Evolutionary conservation across 2,113 vertebrate genomes (phyloP).

Genomic region (Aspidoscelis tigris): DNA sequence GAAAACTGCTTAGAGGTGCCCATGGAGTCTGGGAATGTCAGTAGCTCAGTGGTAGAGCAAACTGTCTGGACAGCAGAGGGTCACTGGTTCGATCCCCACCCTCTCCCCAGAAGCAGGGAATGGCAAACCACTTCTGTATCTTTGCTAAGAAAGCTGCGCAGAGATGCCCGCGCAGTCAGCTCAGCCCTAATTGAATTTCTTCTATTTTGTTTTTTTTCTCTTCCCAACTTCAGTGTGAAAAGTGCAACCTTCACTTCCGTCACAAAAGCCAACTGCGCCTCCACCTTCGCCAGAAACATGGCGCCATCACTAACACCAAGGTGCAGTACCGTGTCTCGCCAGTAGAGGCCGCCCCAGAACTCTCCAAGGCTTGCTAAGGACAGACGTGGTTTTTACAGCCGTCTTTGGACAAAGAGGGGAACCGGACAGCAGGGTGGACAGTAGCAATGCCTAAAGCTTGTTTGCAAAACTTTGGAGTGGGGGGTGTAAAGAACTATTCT

Average conservation of each 20-base stretch:
- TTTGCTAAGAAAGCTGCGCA: too few species aligned
- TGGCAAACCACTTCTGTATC: too few species aligned
- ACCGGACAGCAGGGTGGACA: constrained; percentile 7
- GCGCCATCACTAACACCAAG: constrained; percentile 99
- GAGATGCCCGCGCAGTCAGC: too few species aligned
- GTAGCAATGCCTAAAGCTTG: constrained; percentile 73
- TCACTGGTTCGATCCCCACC: too few species aligned
- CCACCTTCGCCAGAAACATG: constrained; percentile 97
- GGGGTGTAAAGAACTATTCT: background rate
- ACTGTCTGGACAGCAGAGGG: too few species aligned
- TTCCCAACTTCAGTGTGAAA: constrained; percentile 88
- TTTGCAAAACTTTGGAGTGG: constrained; percentile 71
- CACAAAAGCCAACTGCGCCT: constrained; percentile 98
- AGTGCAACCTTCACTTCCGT: constrained; percentile 99
- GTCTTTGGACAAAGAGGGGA: constrained; percentile 12
- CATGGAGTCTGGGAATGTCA: too few species aligned
- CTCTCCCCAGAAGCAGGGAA: too few species aligned
- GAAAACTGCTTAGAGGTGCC: too few species aligned
- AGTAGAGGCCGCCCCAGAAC: constrained; percentile 83
- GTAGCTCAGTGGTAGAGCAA: too few species aligned
- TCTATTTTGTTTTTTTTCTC: background rate
- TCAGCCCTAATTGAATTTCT: too few species aligned
- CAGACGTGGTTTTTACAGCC: constrained; percentile 37
- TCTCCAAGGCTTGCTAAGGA: constrained; percentile 89
- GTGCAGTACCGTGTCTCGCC: constrained; percentile 93